Evolutionary conservation across 2,888 invertebrate genomes (phyloP).

Genomic region (Tachina lurida): DNA sequence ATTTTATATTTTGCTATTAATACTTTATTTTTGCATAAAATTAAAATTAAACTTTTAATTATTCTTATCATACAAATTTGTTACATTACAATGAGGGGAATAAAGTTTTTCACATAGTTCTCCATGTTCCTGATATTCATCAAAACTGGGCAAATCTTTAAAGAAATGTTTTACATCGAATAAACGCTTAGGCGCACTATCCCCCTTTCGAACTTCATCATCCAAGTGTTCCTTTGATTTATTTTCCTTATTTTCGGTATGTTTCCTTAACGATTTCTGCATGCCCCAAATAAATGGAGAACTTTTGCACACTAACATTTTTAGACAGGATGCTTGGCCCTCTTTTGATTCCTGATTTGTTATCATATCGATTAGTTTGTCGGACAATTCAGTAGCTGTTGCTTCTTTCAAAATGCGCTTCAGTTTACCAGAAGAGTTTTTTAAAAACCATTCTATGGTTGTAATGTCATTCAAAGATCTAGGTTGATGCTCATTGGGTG

Average conservation of each 20-base stretch:
- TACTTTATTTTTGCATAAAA: background rate
- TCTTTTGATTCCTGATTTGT: conserved; percentile 83
- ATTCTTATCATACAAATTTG: conserved; percentile 45
- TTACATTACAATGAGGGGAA: conserved; percentile 81
- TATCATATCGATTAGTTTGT: conserved; percentile 86
- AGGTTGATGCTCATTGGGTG: conserved; percentile 76
- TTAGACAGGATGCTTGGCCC: conserved; percentile 88
- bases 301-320: conserved; percentile 89
- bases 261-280: conserved; percentile 86
- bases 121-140: conserved; percentile 86
- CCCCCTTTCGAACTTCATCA: conserved; percentile 46
- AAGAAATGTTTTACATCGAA: conserved; percentile 83
- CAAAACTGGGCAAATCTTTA: conserved; percentile 85
- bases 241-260: conserved; percentile 43
- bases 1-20: background rate
- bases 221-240: background rate
- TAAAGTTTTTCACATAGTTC: conserved; percentile 86
- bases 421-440: conserved; percentile 86
- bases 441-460: conserved; percentile 86
- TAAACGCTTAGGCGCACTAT: conserved; percentile 28
- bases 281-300: conserved; percentile 90
- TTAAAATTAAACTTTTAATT: background rate
- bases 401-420: conserved; percentile 83
- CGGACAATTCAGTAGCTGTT: conserved; percentile 86
- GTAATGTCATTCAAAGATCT: conserved; percentile 79